Evolutionary conservation across 2,888 invertebrate species (phyloP), one percentile per base, ranked within the genome.

Genomic region (Chymomyza procnemis): DNA sequence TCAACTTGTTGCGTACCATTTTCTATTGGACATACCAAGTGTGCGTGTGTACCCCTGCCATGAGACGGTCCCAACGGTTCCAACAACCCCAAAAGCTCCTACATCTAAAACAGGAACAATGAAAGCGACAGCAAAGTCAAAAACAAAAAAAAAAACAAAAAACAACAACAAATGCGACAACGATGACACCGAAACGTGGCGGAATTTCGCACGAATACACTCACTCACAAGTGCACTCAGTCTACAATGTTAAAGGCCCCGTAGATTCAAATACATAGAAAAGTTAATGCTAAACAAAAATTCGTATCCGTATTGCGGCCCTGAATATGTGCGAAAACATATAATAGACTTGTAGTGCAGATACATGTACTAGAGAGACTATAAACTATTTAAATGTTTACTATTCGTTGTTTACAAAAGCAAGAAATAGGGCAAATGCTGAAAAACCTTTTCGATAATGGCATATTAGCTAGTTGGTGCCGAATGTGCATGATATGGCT

Each of bases 291-390:
- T 41, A 41, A 41, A 41, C 34, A 41, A 41, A 41, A 41, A 41
- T 41, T 6, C 19, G 69, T 73, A 73, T 73, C 73, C 73, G 73
- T 66, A 50, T 67, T 59, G 34, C 19, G 30, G 19, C 26, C 67
- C 60, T 64, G 64, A 66, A 69, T 66, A 69, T 64, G 66, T 72
- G 66, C 64, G 73, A 69, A 73, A 73, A 60, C 61, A 69, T 34
- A 55, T 63, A 26, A 19, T 8, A 54, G 26, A 30, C 47, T 59
- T 59, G 14, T 46, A 47, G 5, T 59, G 41, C 14, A 58, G 34
- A 8, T 58, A 18, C 12, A 41, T 41, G 34, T 41, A 18, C 12
- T n/a, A n/a, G n/a, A n/a, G n/a, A n/a, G n/a, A n/a, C n/a, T 21
- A 19, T 18, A 41, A 41, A 41, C 12, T 41, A 41, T 41, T 41